These are phyloP conservation scores for Charadrius vociferus DNA, from an alignment of 2,113 vertebrate species.

Conservation along the genomic window DNA sequence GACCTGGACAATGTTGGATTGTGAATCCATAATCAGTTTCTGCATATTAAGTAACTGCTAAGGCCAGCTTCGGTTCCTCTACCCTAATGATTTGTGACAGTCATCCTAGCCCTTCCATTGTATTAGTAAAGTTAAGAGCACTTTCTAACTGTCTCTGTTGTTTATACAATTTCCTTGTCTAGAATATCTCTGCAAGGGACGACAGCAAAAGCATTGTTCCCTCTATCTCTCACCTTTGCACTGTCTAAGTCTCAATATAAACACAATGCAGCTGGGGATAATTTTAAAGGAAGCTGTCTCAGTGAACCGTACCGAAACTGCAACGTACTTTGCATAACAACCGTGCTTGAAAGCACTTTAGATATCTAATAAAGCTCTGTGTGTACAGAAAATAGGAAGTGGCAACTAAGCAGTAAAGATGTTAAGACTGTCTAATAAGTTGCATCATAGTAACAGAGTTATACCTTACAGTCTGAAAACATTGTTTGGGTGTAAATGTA, in stretches of 20 bases:
- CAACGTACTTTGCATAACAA: conserved; percentile 24
- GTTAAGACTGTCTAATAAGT: neutral
- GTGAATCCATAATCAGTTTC: neutral
- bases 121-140: neutral
- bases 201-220: neutral
- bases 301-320: neutral
- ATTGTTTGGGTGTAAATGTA: neutral
- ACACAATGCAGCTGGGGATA: neutral
- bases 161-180: neutral
- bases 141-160: neutral
- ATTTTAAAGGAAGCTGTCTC: neutral
- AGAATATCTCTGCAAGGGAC: neutral
- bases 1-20: neutral
- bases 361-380: neutral
- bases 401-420: neutral
- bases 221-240: neutral
- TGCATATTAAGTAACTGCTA: neutral
- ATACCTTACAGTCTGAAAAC: neutral
- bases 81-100: neutral
- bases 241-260: neutral
- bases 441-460: neutral
- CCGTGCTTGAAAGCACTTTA: neutral
- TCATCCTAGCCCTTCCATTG: neutral
- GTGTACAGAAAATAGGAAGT: neutral
- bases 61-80: neutral